Percentiles rank a stretch among this genome's conserved stretches.
phyloP scores from a whole-genome alignment of 2,888 invertebrate species.

The Campopleginae sp. region DNA sequence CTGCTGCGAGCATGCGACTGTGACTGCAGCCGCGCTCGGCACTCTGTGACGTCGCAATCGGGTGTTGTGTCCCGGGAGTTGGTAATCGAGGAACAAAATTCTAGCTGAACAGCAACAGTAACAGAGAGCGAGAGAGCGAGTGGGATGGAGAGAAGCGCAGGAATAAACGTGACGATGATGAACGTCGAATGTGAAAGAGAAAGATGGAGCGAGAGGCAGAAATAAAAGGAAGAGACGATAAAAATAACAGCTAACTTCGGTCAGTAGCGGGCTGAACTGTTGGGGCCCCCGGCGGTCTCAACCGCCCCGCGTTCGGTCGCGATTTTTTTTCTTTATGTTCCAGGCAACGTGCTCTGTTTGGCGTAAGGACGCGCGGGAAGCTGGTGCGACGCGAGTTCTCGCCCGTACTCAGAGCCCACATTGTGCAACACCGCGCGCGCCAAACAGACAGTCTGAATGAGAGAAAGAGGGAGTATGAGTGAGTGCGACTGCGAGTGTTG shows the following conservation, averaged over 20 bases:
- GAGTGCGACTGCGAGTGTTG: conserved; percentile 42
- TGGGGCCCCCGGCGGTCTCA: conserved; percentile 61
- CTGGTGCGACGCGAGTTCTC: conserved; percentile 66
- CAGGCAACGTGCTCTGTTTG: conserved; percentile 66
- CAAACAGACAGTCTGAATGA: conserved; percentile 11
- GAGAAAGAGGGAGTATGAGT: conserved; percentile 57
- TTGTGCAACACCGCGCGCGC: conserved; percentile 22
- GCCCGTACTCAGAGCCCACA: conserved; percentile 51
- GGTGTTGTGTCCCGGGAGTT: conserved; percentile 35
- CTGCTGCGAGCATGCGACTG: conserved; percentile 61
- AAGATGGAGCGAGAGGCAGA: background rate
- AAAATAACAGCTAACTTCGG: conserved; percentile 52
- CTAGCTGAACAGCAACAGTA: conserved; percentile 31
- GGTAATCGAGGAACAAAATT: conserved; percentile 54
- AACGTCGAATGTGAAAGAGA: background rate
- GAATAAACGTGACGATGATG: conserved; percentile 1
- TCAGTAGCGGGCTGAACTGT: conserved; percentile 64
- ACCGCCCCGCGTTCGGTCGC: conserved; percentile 48
- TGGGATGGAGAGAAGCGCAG: conserved; percentile 6
- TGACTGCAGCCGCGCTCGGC: conserved; percentile 55
- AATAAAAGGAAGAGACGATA: conserved; percentile 8
- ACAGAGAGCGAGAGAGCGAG: background rate
- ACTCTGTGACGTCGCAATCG: conserved; percentile 54
- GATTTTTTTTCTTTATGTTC: conserved; percentile 57
- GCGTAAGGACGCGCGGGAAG: conserved; percentile 71